These are phyloP conservation scores for Mobula hypostoma DNA, from an alignment of 2,113 vertebrate genomes.

Conservation along the genomic window DNA sequence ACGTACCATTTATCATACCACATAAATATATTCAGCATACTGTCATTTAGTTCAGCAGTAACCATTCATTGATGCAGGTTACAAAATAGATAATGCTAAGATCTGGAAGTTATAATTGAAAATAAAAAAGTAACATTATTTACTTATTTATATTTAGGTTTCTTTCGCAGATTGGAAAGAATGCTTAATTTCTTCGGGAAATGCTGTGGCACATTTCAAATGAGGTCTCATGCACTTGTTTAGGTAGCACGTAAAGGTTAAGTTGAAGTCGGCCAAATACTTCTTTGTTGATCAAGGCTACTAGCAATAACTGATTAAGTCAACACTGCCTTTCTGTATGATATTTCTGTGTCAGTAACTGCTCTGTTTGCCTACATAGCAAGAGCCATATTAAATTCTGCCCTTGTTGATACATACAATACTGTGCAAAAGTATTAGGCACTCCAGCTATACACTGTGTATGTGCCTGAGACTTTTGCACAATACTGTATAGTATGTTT, in stretches of 20 bases:
- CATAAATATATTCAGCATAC: not conserved
- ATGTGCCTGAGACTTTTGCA: too few relatives aligned
- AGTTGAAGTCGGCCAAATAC: too few relatives aligned
- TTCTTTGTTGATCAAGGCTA: too few relatives aligned
- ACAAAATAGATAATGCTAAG: not conserved
- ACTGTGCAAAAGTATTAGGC: too few relatives aligned
- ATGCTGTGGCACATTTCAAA: not conserved
- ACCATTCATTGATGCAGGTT: not conserved
- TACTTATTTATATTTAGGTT: not conserved
- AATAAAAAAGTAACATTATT: not conserved
- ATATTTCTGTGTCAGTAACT: not conserved
- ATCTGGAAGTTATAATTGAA: too few relatives aligned
- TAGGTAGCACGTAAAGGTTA: not conserved
- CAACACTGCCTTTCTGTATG: not conserved
- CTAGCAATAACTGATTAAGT: not conserved
- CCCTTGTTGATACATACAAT: not conserved
- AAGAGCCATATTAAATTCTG: not conserved
- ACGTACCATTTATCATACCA: not conserved
- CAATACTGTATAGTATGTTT: too few relatives aligned
- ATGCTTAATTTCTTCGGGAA: not conserved
- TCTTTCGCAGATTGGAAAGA: not conserved
- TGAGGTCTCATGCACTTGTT: not conserved
- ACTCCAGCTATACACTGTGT: too few relatives aligned
- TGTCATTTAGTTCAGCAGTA: not conserved
- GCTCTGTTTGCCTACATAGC: not conserved